Percentiles rank a stretch among this genome's conserved stretches.
These are phyloP conservation scores for Hydroisotoma schaefferi DNA, from an alignment of 2,888 invertebrate species.

Conservation along the genomic window DNA sequence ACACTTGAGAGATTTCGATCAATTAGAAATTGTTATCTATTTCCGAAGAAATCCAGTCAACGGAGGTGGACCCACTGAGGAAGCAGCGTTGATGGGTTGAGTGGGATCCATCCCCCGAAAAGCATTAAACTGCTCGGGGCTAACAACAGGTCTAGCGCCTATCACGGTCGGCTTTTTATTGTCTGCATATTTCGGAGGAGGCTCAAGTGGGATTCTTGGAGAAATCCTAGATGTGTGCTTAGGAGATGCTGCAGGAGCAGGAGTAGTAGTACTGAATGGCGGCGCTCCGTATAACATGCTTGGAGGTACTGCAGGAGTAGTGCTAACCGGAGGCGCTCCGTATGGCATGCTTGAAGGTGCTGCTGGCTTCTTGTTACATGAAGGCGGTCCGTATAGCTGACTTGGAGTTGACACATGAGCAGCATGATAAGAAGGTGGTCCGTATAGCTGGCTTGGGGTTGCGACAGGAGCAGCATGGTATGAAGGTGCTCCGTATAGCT, in stretches of 20 bases:
- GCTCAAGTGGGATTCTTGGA: neutral
- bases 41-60: constrained; percentile 56
- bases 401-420: neutral
- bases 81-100: constrained; percentile 53
- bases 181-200: neutral
- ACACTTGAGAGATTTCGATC: neutral
- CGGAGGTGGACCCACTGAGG: constrained; percentile 58
- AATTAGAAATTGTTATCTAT: neutral
- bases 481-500: too few species aligned
- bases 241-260: neutral
- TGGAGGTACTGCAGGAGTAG: neutral
- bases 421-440: neutral
- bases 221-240: neutral
- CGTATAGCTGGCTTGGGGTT: too few species aligned
- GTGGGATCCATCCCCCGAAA: constrained; percentile 56
- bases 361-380: too few species aligned
- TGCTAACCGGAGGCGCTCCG: neutral
- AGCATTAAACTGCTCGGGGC: neutral
- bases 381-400: neutral
- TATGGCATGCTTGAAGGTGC: too few species aligned
- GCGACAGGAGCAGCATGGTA: too few species aligned
- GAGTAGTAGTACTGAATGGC: neutral
- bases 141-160: constrained; percentile 12
- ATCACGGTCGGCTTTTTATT: constrained; percentile 5
- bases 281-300: neutral